Conservation (phyloP, 2,888 invertebrate species). For the Caenorhabditis afra region DNA sequence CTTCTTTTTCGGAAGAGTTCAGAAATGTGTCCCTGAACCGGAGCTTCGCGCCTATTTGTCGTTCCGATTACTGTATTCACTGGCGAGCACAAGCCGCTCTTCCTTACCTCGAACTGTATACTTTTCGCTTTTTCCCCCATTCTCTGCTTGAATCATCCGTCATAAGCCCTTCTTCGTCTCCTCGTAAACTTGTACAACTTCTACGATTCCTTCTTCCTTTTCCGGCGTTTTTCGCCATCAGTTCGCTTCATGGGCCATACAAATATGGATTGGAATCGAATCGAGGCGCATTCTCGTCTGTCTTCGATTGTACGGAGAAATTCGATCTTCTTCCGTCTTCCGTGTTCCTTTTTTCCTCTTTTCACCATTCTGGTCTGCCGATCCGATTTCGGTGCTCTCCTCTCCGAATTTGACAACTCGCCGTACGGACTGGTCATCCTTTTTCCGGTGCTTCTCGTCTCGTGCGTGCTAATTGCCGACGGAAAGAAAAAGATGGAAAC, state of each 20-base stretch:
- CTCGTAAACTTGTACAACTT: slow-evolving; percentile 45
- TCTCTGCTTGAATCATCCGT: slow-evolving; percentile 32
- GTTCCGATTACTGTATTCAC: slow-evolving; percentile 49
- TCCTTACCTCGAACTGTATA: slow-evolving; percentile 44
- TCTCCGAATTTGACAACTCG: slow-evolving; percentile 31
- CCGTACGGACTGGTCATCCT: slow-evolving; percentile 24
- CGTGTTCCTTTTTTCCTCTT: slow-evolving; percentile 2
- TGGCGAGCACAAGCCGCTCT: slow-evolving; percentile 32
- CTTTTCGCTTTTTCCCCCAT: slow-evolving; percentile 33
- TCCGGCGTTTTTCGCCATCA: slow-evolving; percentile 2
- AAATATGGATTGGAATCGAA: slow-evolving; percentile 32
- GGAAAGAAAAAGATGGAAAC: slow-evolving; percentile 10
- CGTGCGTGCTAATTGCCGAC: slow-evolving; percentile 31
- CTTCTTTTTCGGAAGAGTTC: slow-evolving; percentile 1
- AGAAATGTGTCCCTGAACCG: slow-evolving; percentile 15
- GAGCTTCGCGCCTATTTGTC: slow-evolving; percentile 35
- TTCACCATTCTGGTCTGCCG: slow-evolving; percentile 16
- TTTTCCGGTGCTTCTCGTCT: slow-evolving; percentile 18
- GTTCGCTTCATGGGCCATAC: slow-evolving; percentile 36
- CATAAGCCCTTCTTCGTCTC: slow-evolving; percentile 10
- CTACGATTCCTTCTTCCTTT: slow-evolving; percentile 1
- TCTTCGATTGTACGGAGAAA: slow-evolving; percentile 40
- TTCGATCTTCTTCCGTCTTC: slow-evolving; percentile 29
- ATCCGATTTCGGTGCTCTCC: slow-evolving; percentile 45
- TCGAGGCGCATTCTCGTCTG: slow-evolving; percentile 17